Conservation (phyloP, 2,113 vertebrate species). For the Gadus macrocephalus region DNA sequence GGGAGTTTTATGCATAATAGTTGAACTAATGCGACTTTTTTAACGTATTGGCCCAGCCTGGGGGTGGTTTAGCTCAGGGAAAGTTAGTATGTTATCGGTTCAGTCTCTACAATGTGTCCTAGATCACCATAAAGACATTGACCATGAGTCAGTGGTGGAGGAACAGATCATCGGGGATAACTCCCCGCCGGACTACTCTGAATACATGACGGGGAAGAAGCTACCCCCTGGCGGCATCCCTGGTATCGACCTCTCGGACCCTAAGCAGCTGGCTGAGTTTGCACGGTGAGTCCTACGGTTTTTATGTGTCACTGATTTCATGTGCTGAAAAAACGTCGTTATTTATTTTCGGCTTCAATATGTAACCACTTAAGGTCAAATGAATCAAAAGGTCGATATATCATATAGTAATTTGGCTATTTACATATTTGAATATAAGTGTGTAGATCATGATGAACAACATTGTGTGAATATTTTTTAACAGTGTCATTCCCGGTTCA, state of each 20-base stretch:
- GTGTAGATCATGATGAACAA: too few species aligned
- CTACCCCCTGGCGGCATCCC: conserved; percentile 97
- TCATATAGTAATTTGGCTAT: too few species aligned
- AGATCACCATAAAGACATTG: conserved; percentile 98
- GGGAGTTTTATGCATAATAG: too few species aligned
- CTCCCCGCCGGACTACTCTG: conserved; percentile 96
- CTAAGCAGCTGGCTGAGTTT: conserved; percentile 98
- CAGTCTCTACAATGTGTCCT: conserved; percentile 74
- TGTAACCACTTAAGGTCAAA: too few species aligned
- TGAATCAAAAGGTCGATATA: too few species aligned
- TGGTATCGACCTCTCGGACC: conserved; percentile 97
- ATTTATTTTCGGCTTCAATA: too few species aligned
- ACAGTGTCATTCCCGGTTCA: too few species aligned
- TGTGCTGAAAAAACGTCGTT: too few species aligned
- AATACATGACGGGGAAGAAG: conserved; percentile 99
- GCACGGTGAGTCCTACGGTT: conserved; percentile 81
- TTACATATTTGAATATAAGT: too few species aligned
- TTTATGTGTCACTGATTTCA: too few species aligned
- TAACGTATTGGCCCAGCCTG: background rate
- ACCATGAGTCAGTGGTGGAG: conserved; percentile 84
- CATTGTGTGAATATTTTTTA: too few species aligned
- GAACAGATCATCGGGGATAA: conserved; percentile 98
- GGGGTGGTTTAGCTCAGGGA: conserved; percentile 19
- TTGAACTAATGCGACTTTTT: too few species aligned
- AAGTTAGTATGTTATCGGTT: conserved; percentile 59